A percentile compares a stretch with the other conserved stretches of the same genome.
Conservation (phyloP, 2,113 vertebrate species). For the Propithecus coquereli region DNA sequence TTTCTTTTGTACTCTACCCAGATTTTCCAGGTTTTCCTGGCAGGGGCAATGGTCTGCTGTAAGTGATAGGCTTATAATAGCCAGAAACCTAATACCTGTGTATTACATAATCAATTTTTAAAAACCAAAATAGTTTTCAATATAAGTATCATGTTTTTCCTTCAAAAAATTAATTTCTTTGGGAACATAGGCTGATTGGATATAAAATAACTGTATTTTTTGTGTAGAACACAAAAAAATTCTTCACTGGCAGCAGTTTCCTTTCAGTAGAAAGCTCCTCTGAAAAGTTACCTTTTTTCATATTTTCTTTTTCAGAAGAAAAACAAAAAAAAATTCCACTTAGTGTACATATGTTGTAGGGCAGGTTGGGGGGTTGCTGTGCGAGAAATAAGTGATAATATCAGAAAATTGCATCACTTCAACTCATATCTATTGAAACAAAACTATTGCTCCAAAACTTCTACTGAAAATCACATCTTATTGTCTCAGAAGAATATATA, state of each 20-base stretch:
- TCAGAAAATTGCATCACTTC: background rate
- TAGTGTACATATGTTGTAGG: background rate
- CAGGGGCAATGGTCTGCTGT: background rate
- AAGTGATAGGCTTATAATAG: background rate
- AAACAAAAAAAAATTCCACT: background rate
- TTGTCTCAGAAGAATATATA: background rate
- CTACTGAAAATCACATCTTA: background rate
- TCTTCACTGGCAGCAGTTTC: background rate
- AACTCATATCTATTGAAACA: background rate
- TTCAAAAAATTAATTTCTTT: background rate
- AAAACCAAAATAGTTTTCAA: background rate
- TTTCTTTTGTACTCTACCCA: background rate
- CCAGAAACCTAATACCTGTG: background rate
- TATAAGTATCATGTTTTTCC: background rate
- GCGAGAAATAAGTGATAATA: background rate
- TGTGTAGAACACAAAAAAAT: background rate
- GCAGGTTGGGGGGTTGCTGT: background rate
- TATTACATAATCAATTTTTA: background rate
- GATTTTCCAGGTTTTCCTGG: background rate
- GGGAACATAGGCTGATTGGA: background rate
- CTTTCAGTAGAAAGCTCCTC: background rate
- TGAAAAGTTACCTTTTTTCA: background rate
- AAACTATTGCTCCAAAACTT: background rate
- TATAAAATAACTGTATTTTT: background rate
- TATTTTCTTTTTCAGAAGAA: background rate